These are phyloP conservation scores for Caracal caracal DNA, from an alignment of 2,113 vertebrate species.

Conservation along the genomic window DNA sequence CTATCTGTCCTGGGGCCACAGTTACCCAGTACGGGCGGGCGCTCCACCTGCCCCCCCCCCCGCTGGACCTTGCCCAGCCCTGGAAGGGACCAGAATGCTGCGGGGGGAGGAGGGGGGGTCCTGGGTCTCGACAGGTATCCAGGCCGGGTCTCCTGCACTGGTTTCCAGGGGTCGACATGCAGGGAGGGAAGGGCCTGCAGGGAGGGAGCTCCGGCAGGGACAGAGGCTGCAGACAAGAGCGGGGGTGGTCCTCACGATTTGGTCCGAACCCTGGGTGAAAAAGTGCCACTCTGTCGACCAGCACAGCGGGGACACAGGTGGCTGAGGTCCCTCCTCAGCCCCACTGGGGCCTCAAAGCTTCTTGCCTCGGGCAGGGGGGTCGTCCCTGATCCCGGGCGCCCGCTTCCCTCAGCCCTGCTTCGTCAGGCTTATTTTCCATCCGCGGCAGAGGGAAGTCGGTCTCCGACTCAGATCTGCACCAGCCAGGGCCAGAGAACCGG, in stretches of 20 bases:
- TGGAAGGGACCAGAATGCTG: neutral
- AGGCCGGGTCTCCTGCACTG: neutral
- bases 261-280: neutral
- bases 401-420: neutral
- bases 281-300: neutral
- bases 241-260: too few relatives aligned
- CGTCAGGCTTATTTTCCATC: neutral
- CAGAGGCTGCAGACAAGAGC: neutral
- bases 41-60: neutral
- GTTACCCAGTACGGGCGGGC: neutral
- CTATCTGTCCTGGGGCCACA: neutral
- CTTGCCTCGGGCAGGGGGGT: neutral
- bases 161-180: accelerated
- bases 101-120: neutral
- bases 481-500: neutral
- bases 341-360: neutral
- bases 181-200: neutral
- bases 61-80: neutral
- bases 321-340: too few relatives aligned
- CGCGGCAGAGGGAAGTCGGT: too few relatives aligned
- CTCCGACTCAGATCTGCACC: accelerated
- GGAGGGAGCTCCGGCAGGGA: neutral
- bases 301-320: neutral
- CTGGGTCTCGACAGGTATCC: accelerated
- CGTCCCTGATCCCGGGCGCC: neutral